phyloP scores from a whole-genome alignment of 2,797 vertebrate species.

The Buphagus erythrorhynchus region DNA sequence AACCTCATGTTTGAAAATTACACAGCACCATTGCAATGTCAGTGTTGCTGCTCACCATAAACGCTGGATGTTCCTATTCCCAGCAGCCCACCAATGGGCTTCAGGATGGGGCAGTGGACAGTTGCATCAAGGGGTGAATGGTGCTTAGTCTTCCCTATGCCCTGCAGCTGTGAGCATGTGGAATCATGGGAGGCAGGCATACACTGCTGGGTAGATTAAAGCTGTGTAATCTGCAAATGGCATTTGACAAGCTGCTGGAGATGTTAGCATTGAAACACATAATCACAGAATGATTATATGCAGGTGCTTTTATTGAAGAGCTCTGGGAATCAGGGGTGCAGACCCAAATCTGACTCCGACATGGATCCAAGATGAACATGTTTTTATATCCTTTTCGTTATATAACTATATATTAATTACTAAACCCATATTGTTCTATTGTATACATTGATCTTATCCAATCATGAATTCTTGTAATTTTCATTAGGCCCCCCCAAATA shows the following conservation, averaged over 20 bases:
- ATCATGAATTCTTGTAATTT: too few species aligned
- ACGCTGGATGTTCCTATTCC: fast-evolving
- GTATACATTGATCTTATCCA: too few species aligned
- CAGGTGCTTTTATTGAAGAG: too few species aligned
- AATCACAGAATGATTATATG: too few species aligned
- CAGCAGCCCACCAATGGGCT: not conserved
- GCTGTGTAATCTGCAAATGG: not conserved
- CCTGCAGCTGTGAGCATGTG: not conserved
- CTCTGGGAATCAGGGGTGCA: too few species aligned
- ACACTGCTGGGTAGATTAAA: not conserved
- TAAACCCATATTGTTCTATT: too few species aligned
- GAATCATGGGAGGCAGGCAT: fast-evolving
- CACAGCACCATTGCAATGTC: fast-evolving
- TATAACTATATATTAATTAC: too few species aligned
- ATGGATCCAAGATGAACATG: too few species aligned
- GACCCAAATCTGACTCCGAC: too few species aligned
- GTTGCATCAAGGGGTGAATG: not conserved
- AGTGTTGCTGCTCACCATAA: fast-evolving
- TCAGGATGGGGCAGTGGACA: fast-evolving
- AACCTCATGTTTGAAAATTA: not conserved
- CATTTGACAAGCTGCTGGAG: not conserved
- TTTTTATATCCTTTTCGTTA: too few species aligned
- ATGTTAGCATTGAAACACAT: too few species aligned
- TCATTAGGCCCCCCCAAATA: too few species aligned
- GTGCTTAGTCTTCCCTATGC: fast-evolving